Evolutionary conservation across 2,888 invertebrate species (phyloP), one percentile per base, ranked within the genome.

Genomic region (Omphaloscelis lunosa): DNA sequence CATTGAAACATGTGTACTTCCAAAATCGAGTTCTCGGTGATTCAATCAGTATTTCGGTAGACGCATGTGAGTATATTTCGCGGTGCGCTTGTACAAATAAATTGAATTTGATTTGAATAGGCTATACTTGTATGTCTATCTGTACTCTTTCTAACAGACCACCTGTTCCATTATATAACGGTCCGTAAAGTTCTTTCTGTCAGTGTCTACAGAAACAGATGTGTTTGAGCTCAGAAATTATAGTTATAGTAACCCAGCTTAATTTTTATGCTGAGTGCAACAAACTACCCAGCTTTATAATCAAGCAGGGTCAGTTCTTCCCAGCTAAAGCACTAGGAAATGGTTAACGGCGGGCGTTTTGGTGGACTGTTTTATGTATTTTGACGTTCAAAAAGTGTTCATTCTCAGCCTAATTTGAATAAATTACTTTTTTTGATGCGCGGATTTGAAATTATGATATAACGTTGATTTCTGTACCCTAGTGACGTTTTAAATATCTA

Each of bases 11-110:
- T 58, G 29, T 69, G 77, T 77, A 69, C 68, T 53, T n/a, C 61
- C 58, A 62, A 81, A 84, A 81, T 84, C 53, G 74, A 77, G 72
- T 72, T 75, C 48, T 62, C 77, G 77, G 75, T 83, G 78, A 84
- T 74, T 83, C 81, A 72, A 84, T 84, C 77, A 81, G 65, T 77
- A 84, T 78, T 75, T 72, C 65, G 67, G 81, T 61, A 73, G 77
- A 72, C 68, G 67, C 51, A 48, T 59, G 71, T 74, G 72, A 75
- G 34, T 73, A 48, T 84, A 68, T 73, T 80, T 70, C 66, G 76
- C 63, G 81, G 71, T 68, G 61, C 62, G 51, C 68, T 79, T 65
- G 39, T 62, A 65, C 59, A 77, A 80, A 80, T 72, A 73, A 79
- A 83, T 80, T 48, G 39, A 77, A 71, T 83, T 76, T 65, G n/a